A percentile compares a stretch with the other conserved stretches of the same genome.
Evolutionary conservation across 2,888 invertebrate species (phyloP).

Genomic region (Blera fallax): DNA sequence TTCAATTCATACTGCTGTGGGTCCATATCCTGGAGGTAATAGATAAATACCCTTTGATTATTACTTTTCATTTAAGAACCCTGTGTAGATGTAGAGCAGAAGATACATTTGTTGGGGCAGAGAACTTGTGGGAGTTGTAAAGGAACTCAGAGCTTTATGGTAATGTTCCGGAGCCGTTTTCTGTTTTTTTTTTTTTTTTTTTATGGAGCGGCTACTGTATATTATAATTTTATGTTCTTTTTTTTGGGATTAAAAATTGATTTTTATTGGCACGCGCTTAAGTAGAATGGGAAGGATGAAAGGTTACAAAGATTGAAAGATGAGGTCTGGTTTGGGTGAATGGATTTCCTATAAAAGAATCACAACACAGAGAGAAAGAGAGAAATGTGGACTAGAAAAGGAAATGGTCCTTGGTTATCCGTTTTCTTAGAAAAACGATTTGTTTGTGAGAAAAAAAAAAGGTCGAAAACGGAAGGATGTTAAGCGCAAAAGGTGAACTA

Average conservation of each 20-base stretch:
- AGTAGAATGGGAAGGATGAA: background rate
- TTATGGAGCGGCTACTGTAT: constrained; percentile 13
- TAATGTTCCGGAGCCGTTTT: constrained; percentile 51
- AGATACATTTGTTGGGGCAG: constrained; percentile 57
- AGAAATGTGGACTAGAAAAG: background rate
- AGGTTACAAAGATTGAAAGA: constrained; percentile 23
- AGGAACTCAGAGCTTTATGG: constrained; percentile 56
- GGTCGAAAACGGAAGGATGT: background rate
- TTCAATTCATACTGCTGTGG: constrained; percentile 61
- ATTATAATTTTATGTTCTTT: constrained; percentile 50
- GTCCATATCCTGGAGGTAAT: constrained; percentile 70
- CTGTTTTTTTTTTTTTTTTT: constrained; percentile 5
- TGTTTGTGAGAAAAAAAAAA: background rate
- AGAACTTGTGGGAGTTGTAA: constrained; percentile 43
- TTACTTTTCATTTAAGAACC: constrained; percentile 65
- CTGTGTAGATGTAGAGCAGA: constrained; percentile 58
- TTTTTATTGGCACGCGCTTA: constrained; percentile 60
- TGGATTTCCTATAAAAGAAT: background rate
- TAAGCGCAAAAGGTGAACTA: background rate
- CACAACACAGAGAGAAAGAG: background rate
- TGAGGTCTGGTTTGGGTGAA: background rate
- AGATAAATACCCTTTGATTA: constrained; percentile 72
- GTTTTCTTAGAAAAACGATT: background rate
- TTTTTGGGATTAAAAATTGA: constrained; percentile 66
- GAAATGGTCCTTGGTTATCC: background rate